Evolutionary conservation across 2,113 vertebrate species (phyloP).

Genomic region (Oxyruncus cristatus): DNA sequence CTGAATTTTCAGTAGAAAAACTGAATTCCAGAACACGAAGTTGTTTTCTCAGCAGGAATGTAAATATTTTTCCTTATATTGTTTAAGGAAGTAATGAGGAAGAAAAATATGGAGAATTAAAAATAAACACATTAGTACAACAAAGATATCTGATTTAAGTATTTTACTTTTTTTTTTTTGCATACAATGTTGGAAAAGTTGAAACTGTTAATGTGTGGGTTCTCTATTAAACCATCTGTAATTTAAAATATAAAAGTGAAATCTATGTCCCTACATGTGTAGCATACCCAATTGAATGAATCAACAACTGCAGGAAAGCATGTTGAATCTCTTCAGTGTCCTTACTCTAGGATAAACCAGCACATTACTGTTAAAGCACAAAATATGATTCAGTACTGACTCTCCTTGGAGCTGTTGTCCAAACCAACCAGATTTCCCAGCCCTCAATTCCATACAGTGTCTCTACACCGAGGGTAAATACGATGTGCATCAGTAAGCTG

Average conservation of each 20-base stretch:
- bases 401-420: not conserved
- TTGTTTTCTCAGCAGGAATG: not conserved
- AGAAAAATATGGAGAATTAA: not conserved
- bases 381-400: not conserved
- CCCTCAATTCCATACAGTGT: rapidly evolving
- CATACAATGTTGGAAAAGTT: not conserved
- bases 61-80: not conserved
- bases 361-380: not conserved
- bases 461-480: not conserved
- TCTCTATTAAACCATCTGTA: not conserved
- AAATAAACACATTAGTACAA: not conserved
- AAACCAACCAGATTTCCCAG: not conserved
- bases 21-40: not conserved
- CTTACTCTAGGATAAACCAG: not conserved
- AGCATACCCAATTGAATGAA: not conserved
- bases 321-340: not conserved
- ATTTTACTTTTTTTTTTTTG: not conserved
- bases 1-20: not conserved
- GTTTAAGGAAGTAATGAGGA: not conserved
- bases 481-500: not conserved
- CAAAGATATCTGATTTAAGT: not conserved
- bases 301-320: not conserved
- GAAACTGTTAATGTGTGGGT: not conserved
- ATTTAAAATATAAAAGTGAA: not conserved
- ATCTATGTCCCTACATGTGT: rapidly evolving